These are phyloP conservation scores for Heteronetta atricapilla DNA, from an alignment of 2,113 vertebrate genomes.

Conservation along the genomic window DNA sequence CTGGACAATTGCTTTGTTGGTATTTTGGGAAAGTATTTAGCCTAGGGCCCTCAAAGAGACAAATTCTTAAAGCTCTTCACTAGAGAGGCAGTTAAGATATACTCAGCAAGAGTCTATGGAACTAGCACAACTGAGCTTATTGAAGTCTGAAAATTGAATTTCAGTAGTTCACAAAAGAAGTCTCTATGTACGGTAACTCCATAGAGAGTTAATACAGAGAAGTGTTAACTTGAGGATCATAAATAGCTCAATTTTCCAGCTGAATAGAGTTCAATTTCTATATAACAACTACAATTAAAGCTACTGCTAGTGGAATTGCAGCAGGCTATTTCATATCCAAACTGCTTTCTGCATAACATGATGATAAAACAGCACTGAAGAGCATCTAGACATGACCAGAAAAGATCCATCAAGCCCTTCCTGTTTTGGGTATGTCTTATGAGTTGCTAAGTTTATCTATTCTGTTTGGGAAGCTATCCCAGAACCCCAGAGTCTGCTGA, in stretches of 20 bases:
- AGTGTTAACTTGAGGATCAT: background rate
- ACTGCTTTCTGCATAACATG: background rate
- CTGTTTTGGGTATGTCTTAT: background rate
- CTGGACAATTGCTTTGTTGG: background rate
- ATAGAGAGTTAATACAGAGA: background rate
- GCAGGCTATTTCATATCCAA: background rate
- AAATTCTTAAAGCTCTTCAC: background rate
- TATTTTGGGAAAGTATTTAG: background rate
- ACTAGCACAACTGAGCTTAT: background rate
- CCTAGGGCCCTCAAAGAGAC: background rate
- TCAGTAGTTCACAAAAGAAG: background rate
- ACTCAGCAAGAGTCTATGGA: accelerated
- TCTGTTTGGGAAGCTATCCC: background rate
- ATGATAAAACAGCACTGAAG: background rate
- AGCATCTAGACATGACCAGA: background rate
- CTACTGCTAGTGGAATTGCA: background rate
- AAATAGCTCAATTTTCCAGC: background rate
- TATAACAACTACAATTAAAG: background rate
- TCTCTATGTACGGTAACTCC: background rate
- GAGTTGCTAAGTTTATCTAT: background rate
- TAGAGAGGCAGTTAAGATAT: background rate
- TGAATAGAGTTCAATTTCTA: background rate
- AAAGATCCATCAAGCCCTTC: background rate
- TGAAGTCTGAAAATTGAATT: background rate
- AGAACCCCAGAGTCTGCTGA: background rate